phyloP scores from a whole-genome alignment of 2,797 vertebrate species.

The Pithecia hirsuta region DNA sequence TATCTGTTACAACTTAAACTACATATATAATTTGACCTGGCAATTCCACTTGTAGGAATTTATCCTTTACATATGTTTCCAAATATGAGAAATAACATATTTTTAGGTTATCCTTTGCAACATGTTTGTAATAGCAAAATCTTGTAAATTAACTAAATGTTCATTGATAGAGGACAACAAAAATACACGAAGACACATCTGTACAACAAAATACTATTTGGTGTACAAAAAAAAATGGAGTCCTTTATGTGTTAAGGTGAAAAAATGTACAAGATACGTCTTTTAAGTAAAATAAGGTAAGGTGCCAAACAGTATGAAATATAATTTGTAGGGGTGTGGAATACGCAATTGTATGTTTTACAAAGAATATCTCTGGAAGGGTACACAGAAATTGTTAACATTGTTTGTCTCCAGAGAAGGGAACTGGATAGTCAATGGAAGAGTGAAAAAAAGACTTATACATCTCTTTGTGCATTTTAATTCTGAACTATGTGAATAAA shows the following conservation, averaged over 20 bases:
- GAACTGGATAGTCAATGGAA: not conserved
- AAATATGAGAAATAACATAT: not conserved
- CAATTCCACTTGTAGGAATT: not conserved
- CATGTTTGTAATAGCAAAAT: not conserved
- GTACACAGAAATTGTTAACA: not conserved
- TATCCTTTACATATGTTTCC: not conserved
- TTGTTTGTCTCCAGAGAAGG: not conserved
- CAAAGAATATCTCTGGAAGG: not conserved
- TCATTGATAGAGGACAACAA: not conserved
- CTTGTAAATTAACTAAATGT: not conserved
- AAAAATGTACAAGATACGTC: not conserved
- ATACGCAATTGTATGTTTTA: not conserved
- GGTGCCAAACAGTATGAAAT: not conserved
- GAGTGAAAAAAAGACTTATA: not conserved
- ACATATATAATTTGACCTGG: not conserved
- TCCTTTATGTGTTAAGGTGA: not conserved
- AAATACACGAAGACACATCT: not conserved
- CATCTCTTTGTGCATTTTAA: not conserved
- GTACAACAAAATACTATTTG: not conserved
- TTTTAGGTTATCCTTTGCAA: not conserved
- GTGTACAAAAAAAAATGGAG: not conserved
- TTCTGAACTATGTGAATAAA: not conserved
- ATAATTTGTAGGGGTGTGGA: not conserved
- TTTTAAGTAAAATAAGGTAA: conserved; percentile 43
- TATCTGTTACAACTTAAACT: not conserved